Conservation (phyloP, 2,113 vertebrate genomes). For the Mormoops blainvillei region DNA sequence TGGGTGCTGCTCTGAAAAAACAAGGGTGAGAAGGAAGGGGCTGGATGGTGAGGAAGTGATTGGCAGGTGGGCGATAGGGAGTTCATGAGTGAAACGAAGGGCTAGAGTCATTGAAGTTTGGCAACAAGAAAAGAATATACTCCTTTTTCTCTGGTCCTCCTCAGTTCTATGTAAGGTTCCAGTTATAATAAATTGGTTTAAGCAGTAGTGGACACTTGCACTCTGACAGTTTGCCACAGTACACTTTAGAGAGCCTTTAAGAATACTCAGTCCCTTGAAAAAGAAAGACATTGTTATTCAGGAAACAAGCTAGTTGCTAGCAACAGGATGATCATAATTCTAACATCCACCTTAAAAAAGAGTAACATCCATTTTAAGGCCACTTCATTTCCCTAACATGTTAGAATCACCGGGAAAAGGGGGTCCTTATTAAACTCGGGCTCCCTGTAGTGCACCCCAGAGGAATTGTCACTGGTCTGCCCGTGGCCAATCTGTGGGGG, state of each 20-base stretch:
- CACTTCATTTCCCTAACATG: neutral
- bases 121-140: neutral
- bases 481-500: neutral
- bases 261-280: neutral
- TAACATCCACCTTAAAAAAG: neutral
- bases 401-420: neutral
- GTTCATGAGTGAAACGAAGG: neutral
- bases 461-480: neutral
- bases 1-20: neutral
- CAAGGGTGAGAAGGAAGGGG: neutral
- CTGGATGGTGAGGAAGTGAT: neutral
- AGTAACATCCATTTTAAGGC: neutral
- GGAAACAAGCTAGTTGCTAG: slow-evolving; percentile 11
- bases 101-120: neutral
- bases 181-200: neutral
- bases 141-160: neutral
- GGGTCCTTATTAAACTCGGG: neutral
- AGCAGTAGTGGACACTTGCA: neutral
- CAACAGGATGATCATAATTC: neutral
- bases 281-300: neutral
- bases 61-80: neutral
- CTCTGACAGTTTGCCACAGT: neutral
- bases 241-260: neutral
- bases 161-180: neutral
- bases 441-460: neutral